These are phyloP conservation scores for Calonectris borealis DNA, from an alignment of 2,113 vertebrate species.

Conservation along the genomic window DNA sequence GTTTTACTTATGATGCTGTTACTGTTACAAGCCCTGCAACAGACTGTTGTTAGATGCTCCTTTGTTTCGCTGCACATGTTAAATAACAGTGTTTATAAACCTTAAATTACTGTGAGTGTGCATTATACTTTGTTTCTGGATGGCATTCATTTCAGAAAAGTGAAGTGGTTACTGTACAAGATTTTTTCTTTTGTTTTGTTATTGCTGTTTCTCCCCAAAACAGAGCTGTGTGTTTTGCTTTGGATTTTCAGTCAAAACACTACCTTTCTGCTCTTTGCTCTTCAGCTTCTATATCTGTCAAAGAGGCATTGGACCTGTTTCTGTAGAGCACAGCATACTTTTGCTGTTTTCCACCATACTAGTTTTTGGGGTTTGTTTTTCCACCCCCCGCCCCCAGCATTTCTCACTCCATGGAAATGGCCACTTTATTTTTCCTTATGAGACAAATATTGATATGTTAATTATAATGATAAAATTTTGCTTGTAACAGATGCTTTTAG, in stretches of 20 bases:
- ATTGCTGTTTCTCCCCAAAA: not conserved
- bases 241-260: not conserved
- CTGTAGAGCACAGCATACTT: not conserved
- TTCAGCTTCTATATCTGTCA: not conserved
- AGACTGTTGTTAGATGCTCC: not conserved
- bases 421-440: not conserved
- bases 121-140: not conserved
- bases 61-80: fast-evolving
- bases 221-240: not conserved
- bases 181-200: not conserved
- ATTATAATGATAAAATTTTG: not conserved
- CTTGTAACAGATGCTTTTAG: not conserved
- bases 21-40: not conserved
- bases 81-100: not conserved
- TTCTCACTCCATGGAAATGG: not conserved
- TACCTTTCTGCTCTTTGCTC: not conserved
- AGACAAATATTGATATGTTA: not conserved
- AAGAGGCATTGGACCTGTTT: not conserved
- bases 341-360: not conserved
- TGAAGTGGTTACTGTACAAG: not conserved
- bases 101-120: not conserved
- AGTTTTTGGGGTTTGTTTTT: fast-evolving
- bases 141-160: not conserved
- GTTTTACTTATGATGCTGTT: not conserved
- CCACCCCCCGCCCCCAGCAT: not conserved